Evolutionary conservation across 2,113 vertebrate genomes (phyloP).

Genomic region (Rhinoderma darwinii): DNA sequence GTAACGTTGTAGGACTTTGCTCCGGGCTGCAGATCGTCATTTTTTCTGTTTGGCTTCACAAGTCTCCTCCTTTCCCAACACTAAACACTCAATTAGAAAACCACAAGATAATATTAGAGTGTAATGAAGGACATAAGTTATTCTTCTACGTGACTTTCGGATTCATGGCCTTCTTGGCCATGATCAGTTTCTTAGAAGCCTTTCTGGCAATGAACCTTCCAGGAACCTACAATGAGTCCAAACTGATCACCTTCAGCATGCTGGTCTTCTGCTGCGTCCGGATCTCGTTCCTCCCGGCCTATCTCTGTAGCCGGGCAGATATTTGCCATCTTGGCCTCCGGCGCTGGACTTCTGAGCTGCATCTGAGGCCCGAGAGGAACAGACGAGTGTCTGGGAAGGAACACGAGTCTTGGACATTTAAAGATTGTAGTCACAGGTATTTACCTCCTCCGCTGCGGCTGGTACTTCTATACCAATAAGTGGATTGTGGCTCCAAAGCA

Average conservation of each 20-base stretch:
- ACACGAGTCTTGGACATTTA: not conserved
- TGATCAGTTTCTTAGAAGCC: conserved; percentile 51
- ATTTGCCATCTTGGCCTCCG: conserved; percentile 48
- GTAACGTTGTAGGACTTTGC: conserved; percentile 24
- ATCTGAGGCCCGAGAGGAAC: conserved; percentile 40
- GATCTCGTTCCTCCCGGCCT: conserved; percentile 38
- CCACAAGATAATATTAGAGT: conserved; percentile 42
- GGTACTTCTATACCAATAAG: not conserved
- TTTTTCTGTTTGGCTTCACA: conserved; percentile 36
- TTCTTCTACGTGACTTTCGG: conserved; percentile 56
- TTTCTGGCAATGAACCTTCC: conserved; percentile 43
- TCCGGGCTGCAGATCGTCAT: conserved; percentile 43
- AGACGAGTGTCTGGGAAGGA: not conserved
- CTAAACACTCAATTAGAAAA: conserved; percentile 14
- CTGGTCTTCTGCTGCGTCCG: conserved; percentile 54
- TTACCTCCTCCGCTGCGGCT: not conserved
- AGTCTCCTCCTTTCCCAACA: conserved; percentile 20
- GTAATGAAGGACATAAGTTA: conserved; percentile 52
- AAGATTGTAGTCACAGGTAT: not conserved
- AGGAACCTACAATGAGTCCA: conserved; percentile 52
- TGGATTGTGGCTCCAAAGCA: too few species aligned
- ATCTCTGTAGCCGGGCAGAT: conserved; percentile 45
- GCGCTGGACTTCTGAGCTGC: conserved; percentile 24
- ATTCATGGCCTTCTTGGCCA: conserved; percentile 56
- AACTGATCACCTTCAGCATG: conserved; percentile 55